These are phyloP conservation scores for Thecophora atra DNA, from an alignment of 2,888 invertebrate species.

Conservation along the genomic window DNA sequence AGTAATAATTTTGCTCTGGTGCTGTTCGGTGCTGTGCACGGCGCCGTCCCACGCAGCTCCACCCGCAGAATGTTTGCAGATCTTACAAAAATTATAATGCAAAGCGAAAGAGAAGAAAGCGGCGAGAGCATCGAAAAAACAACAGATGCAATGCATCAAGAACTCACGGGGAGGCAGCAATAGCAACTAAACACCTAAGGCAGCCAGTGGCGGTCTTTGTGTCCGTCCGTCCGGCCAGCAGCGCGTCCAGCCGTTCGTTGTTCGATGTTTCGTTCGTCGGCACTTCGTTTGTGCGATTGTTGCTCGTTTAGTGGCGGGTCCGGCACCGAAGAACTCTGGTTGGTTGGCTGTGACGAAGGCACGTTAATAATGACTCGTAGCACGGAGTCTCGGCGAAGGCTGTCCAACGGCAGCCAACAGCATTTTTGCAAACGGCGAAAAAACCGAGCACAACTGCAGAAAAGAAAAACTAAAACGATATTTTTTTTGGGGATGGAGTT, in stretches of 20 bases:
- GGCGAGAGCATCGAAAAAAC: not conserved
- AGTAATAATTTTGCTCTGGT: no score
- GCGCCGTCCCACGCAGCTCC: no score
- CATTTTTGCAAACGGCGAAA: conserved; percentile 25
- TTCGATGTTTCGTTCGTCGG: conserved; percentile 20
- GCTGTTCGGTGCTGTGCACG: no score
- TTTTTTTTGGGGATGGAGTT: not conserved
- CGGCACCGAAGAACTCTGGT: conserved; percentile 29
- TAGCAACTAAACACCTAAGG: not conserved
- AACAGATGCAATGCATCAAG: not conserved
- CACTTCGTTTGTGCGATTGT: conserved; percentile 4
- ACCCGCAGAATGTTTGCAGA: no score
- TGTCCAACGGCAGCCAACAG: conserved; percentile 27
- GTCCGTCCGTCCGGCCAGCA: conserved; percentile 18
- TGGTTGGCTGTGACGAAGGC: conserved; percentile 14
- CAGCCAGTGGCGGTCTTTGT: conserved; percentile 22
- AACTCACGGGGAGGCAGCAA: no score
- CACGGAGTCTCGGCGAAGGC: not conserved
- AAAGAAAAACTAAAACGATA: not conserved
- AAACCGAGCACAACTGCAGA: not conserved
- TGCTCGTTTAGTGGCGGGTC: conserved; percentile 18
- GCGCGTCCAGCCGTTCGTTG: conserved; percentile 19
- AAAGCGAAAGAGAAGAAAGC: not conserved
- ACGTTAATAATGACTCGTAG: not conserved
- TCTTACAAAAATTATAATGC: not conserved